Evolutionary conservation across 2,797 vertebrate species (phyloP), one percentile per base, ranked within the genome.

Genomic region (Nyctalus aviator): DNA sequence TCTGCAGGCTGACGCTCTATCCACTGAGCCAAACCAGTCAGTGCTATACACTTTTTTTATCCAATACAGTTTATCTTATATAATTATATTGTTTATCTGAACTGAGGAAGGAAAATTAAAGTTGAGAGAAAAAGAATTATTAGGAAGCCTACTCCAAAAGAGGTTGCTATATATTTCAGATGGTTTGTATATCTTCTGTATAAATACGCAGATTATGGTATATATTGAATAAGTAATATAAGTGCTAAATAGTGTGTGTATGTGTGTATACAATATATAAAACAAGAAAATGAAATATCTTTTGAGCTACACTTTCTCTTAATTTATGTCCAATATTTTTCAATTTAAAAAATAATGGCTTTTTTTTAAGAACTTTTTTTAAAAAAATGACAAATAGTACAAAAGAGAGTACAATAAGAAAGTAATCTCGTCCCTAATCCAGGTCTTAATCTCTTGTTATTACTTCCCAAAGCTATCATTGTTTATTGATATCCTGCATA

Each of bases 61-160:
- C 18, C 14, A 68, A 0, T 46, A 3, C 14, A 84, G 5, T 84
- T 84, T 84, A 59, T 68, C 20, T n/a, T 78, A 2, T 62, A 37
- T 75, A 66, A 44, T 90, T 88, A 32, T 2, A 46, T 91, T 77
- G 13, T 93, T 83, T 94, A 27, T 76, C 30, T 85, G 73, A 96
- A 83, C 46, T 48, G 18, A 88, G 35, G 12, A 84, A 90, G 21
- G 46, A 88, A 55, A 95, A 64, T 79, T 93, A 88, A 91, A 90
- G 32, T 82, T 86, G 30, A n/a, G 85, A 76, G 17, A 66, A 68
- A 73, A 84, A 46, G 41, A 64, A 90, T 78, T 90, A 53, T 48
- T 86, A 66, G 66, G 50, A 92, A 55, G 25, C 20, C 27, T 44
- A 25, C 27, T 27, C 78, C 30, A 41, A 14, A 68, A 57, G 46